Percentiles rank a stretch among this genome's conserved stretches.
These are phyloP conservation scores for Erebia palarica DNA, from an alignment of 2,888 invertebrate genomes.

Conservation along the genomic window DNA sequence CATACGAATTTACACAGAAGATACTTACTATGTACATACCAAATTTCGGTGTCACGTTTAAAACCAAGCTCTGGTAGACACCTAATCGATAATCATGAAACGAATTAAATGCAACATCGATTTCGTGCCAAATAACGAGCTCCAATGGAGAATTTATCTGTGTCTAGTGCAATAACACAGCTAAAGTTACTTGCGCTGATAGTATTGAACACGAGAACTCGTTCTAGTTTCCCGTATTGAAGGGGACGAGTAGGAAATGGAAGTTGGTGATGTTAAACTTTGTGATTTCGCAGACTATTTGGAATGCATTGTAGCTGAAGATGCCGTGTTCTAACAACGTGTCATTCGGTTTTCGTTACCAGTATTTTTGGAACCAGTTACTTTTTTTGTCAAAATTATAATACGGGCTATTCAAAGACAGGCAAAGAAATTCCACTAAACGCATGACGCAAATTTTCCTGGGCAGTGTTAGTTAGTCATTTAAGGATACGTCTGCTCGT, in stretches of 20 bases:
- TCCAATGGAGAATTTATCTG: constrained; percentile 12
- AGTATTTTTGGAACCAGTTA: no score
- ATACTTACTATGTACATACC: no score
- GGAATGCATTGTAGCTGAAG: not conserved
- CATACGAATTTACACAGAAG: no score
- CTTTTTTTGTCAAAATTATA: no score
- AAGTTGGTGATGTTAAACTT: constrained; percentile 13
- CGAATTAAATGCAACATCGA: constrained; percentile 7
- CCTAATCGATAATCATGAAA: not conserved
- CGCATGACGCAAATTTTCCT: no score
- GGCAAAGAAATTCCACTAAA: no score
- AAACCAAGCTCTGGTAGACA: not conserved
- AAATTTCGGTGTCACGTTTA: no score
- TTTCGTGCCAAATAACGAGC: constrained; percentile 9
- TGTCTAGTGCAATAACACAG: constrained; percentile 17
- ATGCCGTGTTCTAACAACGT: not conserved
- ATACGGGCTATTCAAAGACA: no score
- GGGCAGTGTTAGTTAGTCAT: no score
- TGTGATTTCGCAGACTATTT: constrained; percentile 6
- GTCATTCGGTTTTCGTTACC: not conserved
- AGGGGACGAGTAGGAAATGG: constrained; percentile 1
- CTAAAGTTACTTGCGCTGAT: constrained; percentile 13
- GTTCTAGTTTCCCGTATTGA: constrained; percentile 7
- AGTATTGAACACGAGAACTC: constrained; percentile 20
- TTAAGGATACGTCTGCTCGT: no score